Percentiles rank a stretch among this genome's conserved stretches.
phyloP scores from a whole-genome alignment of 1,140 invertebrate species.

The Contarinia nasturtii region DNA sequence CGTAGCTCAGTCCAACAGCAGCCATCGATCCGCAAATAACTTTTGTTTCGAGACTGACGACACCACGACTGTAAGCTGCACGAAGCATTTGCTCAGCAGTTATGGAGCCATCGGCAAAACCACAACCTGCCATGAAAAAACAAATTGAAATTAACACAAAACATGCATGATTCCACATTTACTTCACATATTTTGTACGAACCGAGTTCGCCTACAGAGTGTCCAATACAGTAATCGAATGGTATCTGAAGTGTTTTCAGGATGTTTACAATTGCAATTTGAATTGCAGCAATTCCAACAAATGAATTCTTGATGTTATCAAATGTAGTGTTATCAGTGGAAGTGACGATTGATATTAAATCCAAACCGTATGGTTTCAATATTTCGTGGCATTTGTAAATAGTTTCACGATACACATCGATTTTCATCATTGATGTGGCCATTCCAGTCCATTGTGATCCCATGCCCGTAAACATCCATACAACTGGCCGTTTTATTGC shows the following conservation, averaged over 20 bases:
- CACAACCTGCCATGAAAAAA: too few relatives aligned
- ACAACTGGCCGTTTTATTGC: constrained; percentile 49
- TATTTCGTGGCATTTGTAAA: constrained; percentile 48
- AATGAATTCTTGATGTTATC: constrained; percentile 75
- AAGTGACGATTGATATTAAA: constrained; percentile 59
- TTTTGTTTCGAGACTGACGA: constrained; percentile 62
- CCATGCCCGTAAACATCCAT: constrained; percentile 84
- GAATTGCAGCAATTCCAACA: constrained; percentile 75
- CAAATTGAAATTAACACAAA: too few relatives aligned
- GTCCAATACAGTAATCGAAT: constrained; percentile 67
- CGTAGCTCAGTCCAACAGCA: constrained; percentile 43
- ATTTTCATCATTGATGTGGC: constrained; percentile 41
- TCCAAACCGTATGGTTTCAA: constrained; percentile 57
- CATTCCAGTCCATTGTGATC: constrained; percentile 76
- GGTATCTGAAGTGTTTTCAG: constrained; percentile 50
- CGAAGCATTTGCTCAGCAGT: constrained; percentile 68
- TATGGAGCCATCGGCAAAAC: constrained; percentile 71
- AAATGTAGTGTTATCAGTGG: constrained; percentile 52
- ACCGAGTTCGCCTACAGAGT: constrained; percentile 76
- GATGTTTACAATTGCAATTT: constrained; percentile 68
- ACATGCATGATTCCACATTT: constrained; percentile 63
- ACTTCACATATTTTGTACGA: constrained; percentile 79
- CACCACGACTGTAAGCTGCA: constrained; percentile 66
- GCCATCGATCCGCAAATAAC: constrained; percentile 70
- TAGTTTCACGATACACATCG: constrained; percentile 48